Evolutionary conservation across 2,888 invertebrate species (phyloP).

Genomic region (Rhingia campestris): DNA sequence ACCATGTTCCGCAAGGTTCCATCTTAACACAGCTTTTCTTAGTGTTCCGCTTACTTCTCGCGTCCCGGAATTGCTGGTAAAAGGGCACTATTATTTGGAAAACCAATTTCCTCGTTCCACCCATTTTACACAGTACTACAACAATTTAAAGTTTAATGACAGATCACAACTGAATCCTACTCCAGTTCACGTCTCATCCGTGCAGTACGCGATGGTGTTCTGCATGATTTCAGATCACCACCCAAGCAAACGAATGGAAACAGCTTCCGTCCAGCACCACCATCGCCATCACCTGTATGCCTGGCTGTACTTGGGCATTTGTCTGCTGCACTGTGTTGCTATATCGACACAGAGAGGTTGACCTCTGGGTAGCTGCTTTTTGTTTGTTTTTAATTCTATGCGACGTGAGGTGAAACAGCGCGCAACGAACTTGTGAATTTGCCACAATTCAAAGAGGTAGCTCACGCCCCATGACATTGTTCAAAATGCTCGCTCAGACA

Average conservation of each 20-base stretch:
- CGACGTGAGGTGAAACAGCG: slow-evolving; percentile 70
- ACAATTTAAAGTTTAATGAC: slow-evolving; percentile 56
- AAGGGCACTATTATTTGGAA: neutral
- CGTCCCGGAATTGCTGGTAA: neutral
- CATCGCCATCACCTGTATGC: slow-evolving; percentile 22
- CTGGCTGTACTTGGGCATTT: slow-evolving; percentile 24
- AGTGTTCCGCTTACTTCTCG: neutral
- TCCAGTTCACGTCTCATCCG: slow-evolving; percentile 67
- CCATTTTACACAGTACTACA: slow-evolving; percentile 36
- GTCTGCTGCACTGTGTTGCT: neutral
- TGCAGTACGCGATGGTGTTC: slow-evolving; percentile 68
- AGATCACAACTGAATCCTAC: slow-evolving; percentile 65
- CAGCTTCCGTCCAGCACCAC: slow-evolving; percentile 57
- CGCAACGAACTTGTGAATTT: slow-evolving; percentile 73
- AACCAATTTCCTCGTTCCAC: slow-evolving; percentile 42
- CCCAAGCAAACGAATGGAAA: slow-evolving; percentile 59
- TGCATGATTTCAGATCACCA: slow-evolving; percentile 73
- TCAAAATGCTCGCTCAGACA: slow-evolving; percentile 48
- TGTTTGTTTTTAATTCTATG: slow-evolving; percentile 6
- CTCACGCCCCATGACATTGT: slow-evolving; percentile 74
- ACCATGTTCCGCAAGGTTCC: slow-evolving; percentile 57
- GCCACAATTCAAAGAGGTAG: slow-evolving; percentile 70
- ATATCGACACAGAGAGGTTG: slow-evolving; percentile 61
- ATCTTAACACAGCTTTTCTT: slow-evolving; percentile 27
- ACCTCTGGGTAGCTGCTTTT: slow-evolving; percentile 59